Evolutionary conservation across 2,797 vertebrate genomes (phyloP), one percentile per base, ranked within the genome.

Genomic region (Tragopan temminckii): DNA sequence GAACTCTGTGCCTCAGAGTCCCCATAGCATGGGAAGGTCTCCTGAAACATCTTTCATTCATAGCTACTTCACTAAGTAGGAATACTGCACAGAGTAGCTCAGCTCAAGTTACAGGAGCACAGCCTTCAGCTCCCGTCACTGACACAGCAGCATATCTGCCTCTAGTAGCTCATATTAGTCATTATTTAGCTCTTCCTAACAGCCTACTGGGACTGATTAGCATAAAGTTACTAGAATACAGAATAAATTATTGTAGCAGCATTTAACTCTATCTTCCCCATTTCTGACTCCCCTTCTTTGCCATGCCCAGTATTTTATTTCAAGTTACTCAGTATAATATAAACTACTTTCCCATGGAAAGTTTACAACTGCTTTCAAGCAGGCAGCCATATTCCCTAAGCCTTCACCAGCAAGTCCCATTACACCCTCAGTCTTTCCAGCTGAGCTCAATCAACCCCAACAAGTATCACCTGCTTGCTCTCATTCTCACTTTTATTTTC

Each of bases 381-480:
- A 67, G 35, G 5, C 5, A 1, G 7, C 4, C 62, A 69, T 58
- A 43, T 17, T 9, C 79, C 5, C 7, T 13, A 76, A 13, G 12
- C 12, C 9, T 19, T 57, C 11, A 84, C 23, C 3, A 9, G 3
- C 4, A 36, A 35, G 4, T 5, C 33, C 27, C 6, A 2, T 3
- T 5, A 36, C 10, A 13, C 7, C 35, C 35, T 2, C 1, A 9
- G 10, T 5, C 9, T 21, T 25, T 12, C 10, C n/a, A 67, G 23
- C 21, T 29, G n/a, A 7, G 7, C n/a, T 38, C 58, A 8, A 5
- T 70, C 20, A 70, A 8, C 31, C 33, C 53, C 19, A 0, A 45
- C 1, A 5, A 2, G 0, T 1, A 40, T 13, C 55, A 8, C 20
- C 74, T 61, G 6, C 17, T 13, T 5, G 0, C 11, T 31, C 46